Base-by-base conservation (phyloP, 2,888 invertebrate genomes). In the Ceriagrion tenellum region DNA sequence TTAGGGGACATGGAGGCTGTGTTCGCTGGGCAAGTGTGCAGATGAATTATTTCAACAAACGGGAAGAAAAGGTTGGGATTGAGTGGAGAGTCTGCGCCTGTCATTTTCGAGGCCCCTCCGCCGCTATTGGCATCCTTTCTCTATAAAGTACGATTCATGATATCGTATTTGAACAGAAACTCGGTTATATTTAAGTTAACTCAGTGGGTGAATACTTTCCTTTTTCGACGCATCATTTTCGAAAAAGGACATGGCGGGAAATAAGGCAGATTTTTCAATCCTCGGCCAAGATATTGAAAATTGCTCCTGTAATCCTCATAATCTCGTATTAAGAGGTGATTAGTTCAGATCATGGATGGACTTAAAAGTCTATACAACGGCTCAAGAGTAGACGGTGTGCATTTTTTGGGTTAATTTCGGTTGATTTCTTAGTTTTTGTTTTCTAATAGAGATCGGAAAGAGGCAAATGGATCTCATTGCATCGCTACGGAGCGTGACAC, bases 401-500 rank as follows among this genome's bases (percentile, higher is more conserved):
- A n/a, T 26, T 69, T 6, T 0, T 69, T n/a, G 69, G n/a, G n/a
- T 35, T 81, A 35, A 30, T 35, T 1, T 3, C 16, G 6, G 16
- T 47, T 40, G 93, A 23, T n/a, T 47, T 69, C 20, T 2, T 23
- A 93, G 47, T 69, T 69, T 55, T 63, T 0, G 30, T 13, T 40
- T 13, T 40, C 16, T n/a, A 8, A 4, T 6, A 47, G n/a, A 47
- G 47, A 16, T 26, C 3, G 47, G 23, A 16, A 13, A n/a, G 63
- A 93, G 63, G 26, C 6, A 47, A 55, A 55, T n/a, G 89, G 55
- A 55, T 40, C 23, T 69, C 47, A 74, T 93, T 30, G 69, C 47
- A 69, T 93, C 16, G 26, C 63, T 13, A 8, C 12, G 40, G n/a
- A 93, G 47, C 47, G 47, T n/a, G 93, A 93, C 93, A 93, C 69